phyloP scores from a whole-genome alignment of 2,113 vertebrate species.

The Pipa parva region DNA sequence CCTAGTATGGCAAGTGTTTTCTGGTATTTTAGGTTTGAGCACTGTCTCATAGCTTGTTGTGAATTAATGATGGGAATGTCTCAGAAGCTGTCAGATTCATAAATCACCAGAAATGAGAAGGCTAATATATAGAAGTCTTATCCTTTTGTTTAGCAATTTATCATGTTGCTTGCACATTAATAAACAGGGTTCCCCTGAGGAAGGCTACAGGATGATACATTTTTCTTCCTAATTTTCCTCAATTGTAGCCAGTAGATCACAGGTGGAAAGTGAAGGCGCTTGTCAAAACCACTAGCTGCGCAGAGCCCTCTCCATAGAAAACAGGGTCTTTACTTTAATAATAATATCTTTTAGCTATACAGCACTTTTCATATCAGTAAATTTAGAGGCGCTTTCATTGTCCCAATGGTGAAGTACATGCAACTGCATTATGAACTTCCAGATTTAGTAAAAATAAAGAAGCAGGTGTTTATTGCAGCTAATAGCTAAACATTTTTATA shows the following conservation, averaged over 20 bases:
- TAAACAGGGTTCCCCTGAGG: slow-evolving; percentile 78
- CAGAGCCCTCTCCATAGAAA: slow-evolving; percentile 39
- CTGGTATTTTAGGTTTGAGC: slow-evolving; percentile 52
- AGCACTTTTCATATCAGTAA: slow-evolving; percentile 16
- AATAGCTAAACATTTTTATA: too few relatives aligned
- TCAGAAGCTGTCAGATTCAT: slow-evolving; percentile 81
- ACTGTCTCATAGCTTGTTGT: slow-evolving; percentile 65
- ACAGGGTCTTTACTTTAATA: slow-evolving; percentile 28
- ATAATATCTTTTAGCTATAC: slow-evolving; percentile 18
- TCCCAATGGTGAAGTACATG: background rate
- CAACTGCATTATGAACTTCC: background rate
- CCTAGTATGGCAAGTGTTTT: slow-evolving; percentile 40
- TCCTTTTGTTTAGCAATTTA: slow-evolving; percentile 78
- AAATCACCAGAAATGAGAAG: slow-evolving; percentile 93
- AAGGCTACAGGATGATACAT: slow-evolving; percentile 69
- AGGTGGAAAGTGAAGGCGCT: slow-evolving; percentile 54
- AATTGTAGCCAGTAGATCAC: slow-evolving; percentile 67
- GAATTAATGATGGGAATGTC: slow-evolving; percentile 85
- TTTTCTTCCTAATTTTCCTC: slow-evolving; percentile 77
- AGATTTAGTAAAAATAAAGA: too few relatives aligned
- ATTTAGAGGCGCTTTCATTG: background rate
- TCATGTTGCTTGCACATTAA: slow-evolving; percentile 79
- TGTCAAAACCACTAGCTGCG: slow-evolving; percentile 51
- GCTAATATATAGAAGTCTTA: slow-evolving; percentile 77
- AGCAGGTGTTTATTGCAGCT: too few relatives aligned